These are phyloP conservation scores for Chelonus formosanus DNA, from an alignment of 2,888 invertebrate genomes.

Conservation along the genomic window DNA sequence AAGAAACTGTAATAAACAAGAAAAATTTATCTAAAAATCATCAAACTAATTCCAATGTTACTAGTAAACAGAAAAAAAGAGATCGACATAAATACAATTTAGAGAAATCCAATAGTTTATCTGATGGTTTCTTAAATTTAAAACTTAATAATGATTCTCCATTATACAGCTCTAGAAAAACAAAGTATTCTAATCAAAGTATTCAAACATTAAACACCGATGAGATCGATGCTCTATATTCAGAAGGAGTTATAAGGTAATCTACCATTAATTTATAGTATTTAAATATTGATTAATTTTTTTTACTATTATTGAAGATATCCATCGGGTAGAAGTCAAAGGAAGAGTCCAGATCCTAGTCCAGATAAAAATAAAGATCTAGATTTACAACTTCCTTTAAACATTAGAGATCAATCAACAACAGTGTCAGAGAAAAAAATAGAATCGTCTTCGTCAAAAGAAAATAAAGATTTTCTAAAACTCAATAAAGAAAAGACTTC, in stretches of 20 bases:
- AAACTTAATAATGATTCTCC: not conserved
- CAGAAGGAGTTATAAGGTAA: slow-evolving; percentile 58
- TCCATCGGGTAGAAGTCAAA: slow-evolving; percentile 48
- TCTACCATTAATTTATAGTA: too few relatives aligned
- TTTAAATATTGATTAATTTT: not conserved
- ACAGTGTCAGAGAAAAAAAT: not conserved
- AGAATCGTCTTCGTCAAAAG: slow-evolving; percentile 34
- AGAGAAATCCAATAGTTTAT: slow-evolving; percentile 19
- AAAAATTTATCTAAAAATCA: not conserved
- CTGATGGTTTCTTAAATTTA: too few relatives aligned
- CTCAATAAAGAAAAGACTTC: slow-evolving; percentile 51
- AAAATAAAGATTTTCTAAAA: slow-evolving; percentile 46
- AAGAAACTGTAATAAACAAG: slow-evolving; percentile 14
- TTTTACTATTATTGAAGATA: slow-evolving; percentile 45
- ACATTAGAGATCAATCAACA: too few relatives aligned
- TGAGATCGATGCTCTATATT: slow-evolving; percentile 50
- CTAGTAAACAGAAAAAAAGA: not conserved
- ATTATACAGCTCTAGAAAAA: slow-evolving; percentile 24
- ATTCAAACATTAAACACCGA: slow-evolving; percentile 58
- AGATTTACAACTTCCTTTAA: too few relatives aligned
- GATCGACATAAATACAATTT: slow-evolving; percentile 20
- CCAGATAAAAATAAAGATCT: not conserved
- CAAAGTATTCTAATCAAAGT: slow-evolving; percentile 50
- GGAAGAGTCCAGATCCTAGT: slow-evolving; percentile 11
- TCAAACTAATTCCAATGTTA: not conserved